Evolutionary conservation across 2,113 vertebrate genomes (phyloP).

Genomic region (Larimichthys crocea): DNA sequence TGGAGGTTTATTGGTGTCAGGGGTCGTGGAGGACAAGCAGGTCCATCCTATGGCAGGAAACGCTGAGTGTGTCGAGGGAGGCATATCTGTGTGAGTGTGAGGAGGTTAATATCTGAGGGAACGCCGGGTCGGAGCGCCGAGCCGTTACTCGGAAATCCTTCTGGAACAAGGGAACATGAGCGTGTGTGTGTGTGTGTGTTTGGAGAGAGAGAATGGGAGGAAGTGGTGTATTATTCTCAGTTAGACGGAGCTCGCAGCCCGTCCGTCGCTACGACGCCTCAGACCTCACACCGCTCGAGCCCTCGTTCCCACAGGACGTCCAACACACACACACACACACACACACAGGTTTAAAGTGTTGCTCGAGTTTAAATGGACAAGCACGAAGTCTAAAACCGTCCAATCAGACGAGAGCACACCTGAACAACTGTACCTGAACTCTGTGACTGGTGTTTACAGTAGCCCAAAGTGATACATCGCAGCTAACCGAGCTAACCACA

Average conservation of each 20-base stretch:
- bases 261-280: conserved; percentile 59
- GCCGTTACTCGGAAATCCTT: conserved; percentile 70
- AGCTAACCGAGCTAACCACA: too few species aligned
- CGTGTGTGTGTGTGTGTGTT: conserved; percentile 18
- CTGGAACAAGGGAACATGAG: conserved; percentile 46
- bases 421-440: too few species aligned
- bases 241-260: conserved; percentile 49
- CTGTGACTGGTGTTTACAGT: too few species aligned
- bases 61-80: conserved; percentile 45
- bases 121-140: background rate
- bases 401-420: background rate
- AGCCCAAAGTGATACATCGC: too few species aligned
- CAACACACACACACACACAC: too few species aligned
- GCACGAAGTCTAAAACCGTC: background rate
- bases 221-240: conserved; percentile 69
- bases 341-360: conserved; percentile 8
- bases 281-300: conserved; percentile 43
- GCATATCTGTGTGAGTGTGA: conserved; percentile 46
- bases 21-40: conserved; percentile 67
- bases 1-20: conserved; percentile 63
- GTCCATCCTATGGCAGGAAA: conserved; percentile 72
- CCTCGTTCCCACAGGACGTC: conserved; percentile 40
- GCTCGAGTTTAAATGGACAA: background rate
- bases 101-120: conserved; percentile 52
- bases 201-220: conserved; percentile 65